Conservation (phyloP, 23 tunicate genomes). For the Halocynthia roretzi region DNA sequence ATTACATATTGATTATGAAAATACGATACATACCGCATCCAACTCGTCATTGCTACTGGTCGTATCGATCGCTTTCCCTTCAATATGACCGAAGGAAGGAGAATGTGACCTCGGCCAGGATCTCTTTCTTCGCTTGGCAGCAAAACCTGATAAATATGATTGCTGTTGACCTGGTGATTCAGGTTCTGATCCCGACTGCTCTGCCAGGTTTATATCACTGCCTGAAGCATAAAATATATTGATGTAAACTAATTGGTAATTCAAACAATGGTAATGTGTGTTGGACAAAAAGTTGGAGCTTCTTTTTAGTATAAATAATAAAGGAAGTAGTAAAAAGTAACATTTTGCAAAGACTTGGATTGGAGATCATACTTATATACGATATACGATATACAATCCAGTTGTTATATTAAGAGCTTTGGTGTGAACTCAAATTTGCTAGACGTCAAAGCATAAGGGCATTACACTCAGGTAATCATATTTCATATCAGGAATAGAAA, state of each 20-base stretch:
- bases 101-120: constrained; percentile 3
- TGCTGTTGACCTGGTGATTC: background rate
- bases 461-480: too few species aligned
- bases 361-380: too few species aligned
- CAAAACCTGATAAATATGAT: background rate
- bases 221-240: background rate
- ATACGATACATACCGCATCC: constrained; percentile 5
- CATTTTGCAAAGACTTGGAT: too few species aligned
- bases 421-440: too few species aligned
- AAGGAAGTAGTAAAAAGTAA: too few species aligned
- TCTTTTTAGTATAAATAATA: too few species aligned
- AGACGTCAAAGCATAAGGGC: too few species aligned
- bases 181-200: background rate
- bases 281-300: too few species aligned
- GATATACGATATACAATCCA: too few species aligned
- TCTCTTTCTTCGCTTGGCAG: background rate
- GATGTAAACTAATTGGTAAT: background rate
- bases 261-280: background rate
- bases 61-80: background rate
- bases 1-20: background rate
- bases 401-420: too few species aligned
- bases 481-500: too few species aligned
- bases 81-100: constrained; percentile 8
- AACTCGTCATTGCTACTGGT: background rate
- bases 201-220: background rate